Evolutionary conservation across 2,888 invertebrate genomes (phyloP), one percentile per base, ranked within the genome.

Genomic region (Parnassius smintheus): DNA sequence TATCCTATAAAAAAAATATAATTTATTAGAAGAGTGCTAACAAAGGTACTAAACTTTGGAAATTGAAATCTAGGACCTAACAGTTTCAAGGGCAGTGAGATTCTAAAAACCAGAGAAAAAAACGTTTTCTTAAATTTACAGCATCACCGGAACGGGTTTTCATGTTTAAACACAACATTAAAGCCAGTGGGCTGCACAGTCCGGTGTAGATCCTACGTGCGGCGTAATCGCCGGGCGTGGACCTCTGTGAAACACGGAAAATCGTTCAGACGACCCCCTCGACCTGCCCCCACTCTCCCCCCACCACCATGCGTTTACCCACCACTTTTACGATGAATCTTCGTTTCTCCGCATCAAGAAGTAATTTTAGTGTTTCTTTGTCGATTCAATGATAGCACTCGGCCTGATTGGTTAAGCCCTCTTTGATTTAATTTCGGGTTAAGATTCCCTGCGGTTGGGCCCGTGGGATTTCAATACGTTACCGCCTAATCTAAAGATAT

Each of bases 351-450:
- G 89, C 88, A 91, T 90, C 91, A 91, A 90, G 91, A 91, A 91
- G 91, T 90, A 91, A 91, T 91, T 91, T 91, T 90, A 90, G 90
- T 91, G 91, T 91, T 91, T 88, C 88, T 90, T 91, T 88, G 85
- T 88, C 90, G 90, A 91, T 91, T 91, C 90, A 91, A 91, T 90
- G 91, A 90, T 91, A 91, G 89, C 91, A 91, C 91, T 91, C 90
- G 91, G 78, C 80, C 82, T 90, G 91, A 91, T 91, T 91, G 90
- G 91, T 89, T 86, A 87, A 89, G 85, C 88, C 88, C 85, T 88
- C 91, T 89, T 88, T 90, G 91, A 91, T 91, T 91, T 91, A 91
- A 91, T 91, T 91, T 88, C 80, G 87, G 91, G 90, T 89, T 91
- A 91, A 90, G 88, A 86, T 86, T 79, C 84, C 80, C 78, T 85